A percentile compares a stretch with the other conserved stretches of the same genome.
Conservation (phyloP, 2,888 invertebrate genomes). For the Phasia obesa region DNA sequence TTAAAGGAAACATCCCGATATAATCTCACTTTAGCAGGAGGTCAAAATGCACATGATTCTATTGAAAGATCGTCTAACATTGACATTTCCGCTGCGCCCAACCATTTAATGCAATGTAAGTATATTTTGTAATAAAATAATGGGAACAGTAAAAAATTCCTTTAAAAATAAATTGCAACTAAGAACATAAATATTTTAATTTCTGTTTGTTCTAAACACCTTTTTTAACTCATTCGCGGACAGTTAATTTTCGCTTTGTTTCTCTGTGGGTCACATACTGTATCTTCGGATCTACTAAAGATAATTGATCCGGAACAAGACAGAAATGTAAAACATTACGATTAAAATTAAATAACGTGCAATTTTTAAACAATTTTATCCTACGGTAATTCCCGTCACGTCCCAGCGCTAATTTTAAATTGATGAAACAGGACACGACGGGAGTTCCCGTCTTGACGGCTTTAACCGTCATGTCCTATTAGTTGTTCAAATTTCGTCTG, state of each 20-base stretch:
- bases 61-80: not conserved
- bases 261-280: not conserved
- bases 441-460: not conserved
- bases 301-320: not conserved
- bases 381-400: not conserved
- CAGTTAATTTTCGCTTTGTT: too few relatives aligned
- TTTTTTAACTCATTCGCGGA: too few relatives aligned
- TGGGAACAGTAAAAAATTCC: too few relatives aligned
- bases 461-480: not conserved
- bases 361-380: not conserved
- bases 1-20: slow-evolving; percentile 74
- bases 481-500: too few relatives aligned
- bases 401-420: not conserved
- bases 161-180: too few relatives aligned
- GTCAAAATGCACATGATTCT: slow-evolving; percentile 17
- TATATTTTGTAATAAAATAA: not conserved
- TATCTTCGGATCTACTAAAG: not conserved
- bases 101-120: slow-evolving; percentile 50
- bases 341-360: not conserved
- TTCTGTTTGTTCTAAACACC: too few relatives aligned
- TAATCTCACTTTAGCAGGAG: slow-evolving; percentile 1
- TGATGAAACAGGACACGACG: not conserved
- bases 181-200: too few relatives aligned
- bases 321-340: not conserved
- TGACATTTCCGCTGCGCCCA: slow-evolving; percentile 15